Evolutionary conservation across 2,113 vertebrate genomes (phyloP), one percentile per base, ranked within the genome.

Genomic region (Apeltes quadracus): DNA sequence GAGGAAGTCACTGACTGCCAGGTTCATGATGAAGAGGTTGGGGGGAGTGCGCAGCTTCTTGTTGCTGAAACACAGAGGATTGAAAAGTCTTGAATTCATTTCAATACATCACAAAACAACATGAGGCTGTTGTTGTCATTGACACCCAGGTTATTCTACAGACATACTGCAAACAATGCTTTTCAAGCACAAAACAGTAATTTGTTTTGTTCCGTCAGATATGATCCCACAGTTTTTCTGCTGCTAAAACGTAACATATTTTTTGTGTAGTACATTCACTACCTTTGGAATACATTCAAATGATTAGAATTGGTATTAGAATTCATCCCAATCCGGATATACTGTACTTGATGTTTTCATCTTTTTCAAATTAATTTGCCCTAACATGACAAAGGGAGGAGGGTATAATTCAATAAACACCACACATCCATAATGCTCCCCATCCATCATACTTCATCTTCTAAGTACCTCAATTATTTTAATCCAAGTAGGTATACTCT

Each of bases 1-100:
- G 81, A 98, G 90, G 90, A 98, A 96, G 85, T 98, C 96, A 58
- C 95, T 97, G 82, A 97, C 38, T 0, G 96, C 96, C 36, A 97
- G 92, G 86, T 97, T 99, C 94, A 97, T 91, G 53, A 98, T 95
- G 86, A 97, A 92, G 85, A 93, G 90, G 84, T 98, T 98, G 62
- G 96, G 94, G 0, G 94, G 93, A 8, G 94, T 97, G 46, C 89
- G 90, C 23, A 98, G 94, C 67, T 95, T 93, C 86, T 95, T 96
- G 78, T 94, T 95, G 88, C 97, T 99, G 72, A 79, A 89, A 92
- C 48, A 80, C 61, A 88, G 1, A 70, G 1, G 13, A 38, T 68
- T 39, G 3, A 58, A 61, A 46, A 15, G 6, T 55, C 7, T 54
- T 4, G 27, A 25, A 51, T 43, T 11, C 36, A 25, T 22, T 23